These are phyloP conservation scores for Apaloderma vittatum DNA, from an alignment of 2,113 vertebrate genomes.

Conservation along the genomic window DNA sequence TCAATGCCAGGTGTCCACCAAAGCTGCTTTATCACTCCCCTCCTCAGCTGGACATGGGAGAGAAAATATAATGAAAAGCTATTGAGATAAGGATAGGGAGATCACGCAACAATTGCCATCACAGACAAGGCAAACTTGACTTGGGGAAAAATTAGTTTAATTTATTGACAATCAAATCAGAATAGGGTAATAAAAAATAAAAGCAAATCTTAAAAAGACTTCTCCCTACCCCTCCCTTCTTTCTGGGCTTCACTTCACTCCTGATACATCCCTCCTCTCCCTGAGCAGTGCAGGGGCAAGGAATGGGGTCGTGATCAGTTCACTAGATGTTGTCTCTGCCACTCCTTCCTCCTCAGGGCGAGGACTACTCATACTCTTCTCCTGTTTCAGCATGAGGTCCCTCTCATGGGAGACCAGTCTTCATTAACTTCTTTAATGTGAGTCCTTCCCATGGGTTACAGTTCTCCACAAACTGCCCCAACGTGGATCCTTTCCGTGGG, in stretches of 20 bases:
- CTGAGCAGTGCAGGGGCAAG: neutral
- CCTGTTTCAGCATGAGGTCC: neutral
- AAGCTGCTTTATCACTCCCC: neutral
- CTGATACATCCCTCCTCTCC: neutral
- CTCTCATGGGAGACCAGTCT: neutral
- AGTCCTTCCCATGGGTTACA: neutral
- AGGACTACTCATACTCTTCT: neutral
- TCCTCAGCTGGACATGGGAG: neutral
- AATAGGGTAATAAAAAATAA: neutral
- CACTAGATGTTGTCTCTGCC: fast-evolving
- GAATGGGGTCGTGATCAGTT: neutral
- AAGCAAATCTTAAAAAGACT: neutral
- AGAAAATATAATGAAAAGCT: neutral
- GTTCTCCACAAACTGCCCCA: neutral
- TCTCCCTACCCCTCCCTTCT: neutral
- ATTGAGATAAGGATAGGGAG: neutral
- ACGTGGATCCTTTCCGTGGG: neutral
- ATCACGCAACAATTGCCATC: neutral
- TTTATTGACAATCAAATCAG: neutral
- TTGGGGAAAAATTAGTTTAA: neutral
- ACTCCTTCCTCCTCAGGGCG: neutral
- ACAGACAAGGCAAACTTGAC: neutral
- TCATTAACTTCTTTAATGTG: fast-evolving
- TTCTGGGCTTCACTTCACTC: neutral
- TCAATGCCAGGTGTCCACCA: neutral